Evolutionary conservation across 2,888 invertebrate genomes (phyloP).

Genomic region (Trichogramma evanescens): DNA sequence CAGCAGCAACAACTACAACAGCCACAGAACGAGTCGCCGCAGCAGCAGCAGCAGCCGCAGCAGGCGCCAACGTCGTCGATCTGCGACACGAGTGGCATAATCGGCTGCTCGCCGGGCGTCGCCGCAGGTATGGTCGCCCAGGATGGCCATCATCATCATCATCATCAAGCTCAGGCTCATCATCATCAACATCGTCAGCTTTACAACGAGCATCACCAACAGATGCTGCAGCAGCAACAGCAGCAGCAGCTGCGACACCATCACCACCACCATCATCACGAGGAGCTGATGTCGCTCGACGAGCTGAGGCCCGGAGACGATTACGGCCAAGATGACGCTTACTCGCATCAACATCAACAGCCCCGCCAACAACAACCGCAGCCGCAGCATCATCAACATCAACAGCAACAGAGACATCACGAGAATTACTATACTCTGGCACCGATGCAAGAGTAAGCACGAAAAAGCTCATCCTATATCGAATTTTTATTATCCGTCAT

Average conservation of each 20-base stretch:
- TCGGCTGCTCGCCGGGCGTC: background rate
- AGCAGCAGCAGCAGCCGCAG: slow-evolving; percentile 22
- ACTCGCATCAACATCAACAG: slow-evolving; percentile 21
- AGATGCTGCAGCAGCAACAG: slow-evolving; percentile 17
- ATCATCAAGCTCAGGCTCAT: slow-evolving; percentile 14
- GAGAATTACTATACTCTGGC: slow-evolving; percentile 37
- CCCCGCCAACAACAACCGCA: slow-evolving; percentile 26
- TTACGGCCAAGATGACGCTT: slow-evolving; percentile 2
- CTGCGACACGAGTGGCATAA: slow-evolving; percentile 11
- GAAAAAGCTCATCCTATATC: background rate
- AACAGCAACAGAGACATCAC: slow-evolving; percentile 18
- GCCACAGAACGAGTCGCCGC: slow-evolving; percentile 26
- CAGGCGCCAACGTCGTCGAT: slow-evolving; percentile 6
- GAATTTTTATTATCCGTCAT: background rate
- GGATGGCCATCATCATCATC: slow-evolving; percentile 13
- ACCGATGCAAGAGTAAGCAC: slow-evolving; percentile 39
- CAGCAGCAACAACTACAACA: slow-evolving; percentile 17
- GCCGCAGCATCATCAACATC: slow-evolving; percentile 26
- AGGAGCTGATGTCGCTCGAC: slow-evolving; percentile 38
- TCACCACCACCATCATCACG: slow-evolving; percentile 27
- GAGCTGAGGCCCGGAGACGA: slow-evolving; percentile 32
- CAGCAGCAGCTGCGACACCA: slow-evolving; percentile 20
- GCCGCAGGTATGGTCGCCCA: slow-evolving; percentile 20
- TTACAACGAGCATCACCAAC: slow-evolving; percentile 12
- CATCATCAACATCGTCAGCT: slow-evolving; percentile 13